Evolutionary conservation across 2,113 vertebrate species (phyloP), one percentile per base, ranked within the genome.

Genomic region (Acanthisitta chloris): DNA sequence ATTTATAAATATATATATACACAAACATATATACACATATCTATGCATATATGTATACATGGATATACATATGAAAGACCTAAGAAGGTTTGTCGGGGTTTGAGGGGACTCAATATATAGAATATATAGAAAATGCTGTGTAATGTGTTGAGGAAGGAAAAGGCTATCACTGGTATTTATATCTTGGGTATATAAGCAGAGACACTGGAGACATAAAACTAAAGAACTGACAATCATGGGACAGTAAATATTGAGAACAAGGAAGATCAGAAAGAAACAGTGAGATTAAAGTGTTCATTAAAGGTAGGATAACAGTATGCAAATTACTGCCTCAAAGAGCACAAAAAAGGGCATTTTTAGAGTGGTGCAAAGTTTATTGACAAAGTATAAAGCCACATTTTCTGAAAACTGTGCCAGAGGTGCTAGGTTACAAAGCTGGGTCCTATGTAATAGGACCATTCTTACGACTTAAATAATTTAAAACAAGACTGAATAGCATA

Each of bases 1-100:
- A 5, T 43, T 67, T 29, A 40, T 14, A 2, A 10, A 21, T 21
- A 29, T 2, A 18, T 1, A 46, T 3, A 25, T 4, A 54, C 5
- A 71, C 12, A 58, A 4, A 48, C 2, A 65, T 3, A 45, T 6
- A 23, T 19, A 29, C 14, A 38, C 6, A 12, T 12, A 66, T 24
- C 4, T 38, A 38, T n/a, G 2, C 2, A 31, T 5, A 51, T 16
- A 20, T 15, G 25, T 14, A 45, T 42, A 38, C 14, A 38, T 33
- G 29, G 26, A 34, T 17, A 34, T 14, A 19, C 1, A 12, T 66
- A 69, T 36, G 28, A 88, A 74, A 74, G 28, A 2, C 21, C 17
- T 52, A 69, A 5, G 34, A 61, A 73, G 73, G 1, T 36, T 62
- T 58, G 10, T n/a, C n/a, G n/a, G n/a, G n/a, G n/a, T n/a, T n/a